Percentiles rank a stretch among this genome's conserved stretches.
Conservation (phyloP, 2,113 vertebrate species). For the Halichoeres trimaculatus region DNA sequence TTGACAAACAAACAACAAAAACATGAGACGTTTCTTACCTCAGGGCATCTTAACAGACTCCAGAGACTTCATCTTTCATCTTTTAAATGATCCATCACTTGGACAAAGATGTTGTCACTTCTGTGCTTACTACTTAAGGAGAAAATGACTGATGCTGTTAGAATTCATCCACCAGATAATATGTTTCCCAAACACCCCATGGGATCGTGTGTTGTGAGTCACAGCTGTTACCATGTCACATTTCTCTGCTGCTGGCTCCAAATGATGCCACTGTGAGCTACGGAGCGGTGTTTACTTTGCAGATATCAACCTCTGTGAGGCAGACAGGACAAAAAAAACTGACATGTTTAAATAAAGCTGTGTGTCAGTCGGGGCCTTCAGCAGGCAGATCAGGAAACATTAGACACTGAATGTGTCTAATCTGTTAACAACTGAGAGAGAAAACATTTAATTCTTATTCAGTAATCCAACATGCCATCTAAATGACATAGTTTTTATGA, state of each 20-base stretch:
- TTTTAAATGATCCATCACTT: slow-evolving; percentile 31
- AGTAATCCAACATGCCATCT: too few relatives aligned
- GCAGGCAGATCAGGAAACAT: too few relatives aligned
- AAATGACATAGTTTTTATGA: too few relatives aligned
- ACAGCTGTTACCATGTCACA: slow-evolving; percentile 33
- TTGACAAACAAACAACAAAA: slow-evolving; percentile 24
- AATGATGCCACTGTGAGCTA: neutral
- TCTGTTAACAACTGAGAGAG: too few relatives aligned
- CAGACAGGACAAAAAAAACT: neutral
- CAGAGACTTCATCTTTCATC: slow-evolving; percentile 28
- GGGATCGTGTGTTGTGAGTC: slow-evolving; percentile 3
- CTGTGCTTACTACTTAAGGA: slow-evolving; percentile 25
- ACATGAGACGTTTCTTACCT: slow-evolving; percentile 1
- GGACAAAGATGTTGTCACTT: slow-evolving; percentile 39
- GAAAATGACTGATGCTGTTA: slow-evolving; percentile 18
- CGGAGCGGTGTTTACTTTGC: neutral
- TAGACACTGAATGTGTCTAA: too few relatives aligned
- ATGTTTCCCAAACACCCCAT: slow-evolving; percentile 9
- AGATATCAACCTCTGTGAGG: slow-evolving; percentile 2
- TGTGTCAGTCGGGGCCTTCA: too few relatives aligned
- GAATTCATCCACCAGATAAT: slow-evolving; percentile 16
- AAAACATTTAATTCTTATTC: too few relatives aligned
- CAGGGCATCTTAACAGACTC: slow-evolving; percentile 23
- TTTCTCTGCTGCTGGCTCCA: slow-evolving; percentile 2
- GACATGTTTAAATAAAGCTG: too few relatives aligned